A percentile compares a stretch with the other conserved stretches of the same genome.
Conservation (phyloP, 2,797 vertebrate genomes). For the Brotogeris chrysoptera region DNA sequence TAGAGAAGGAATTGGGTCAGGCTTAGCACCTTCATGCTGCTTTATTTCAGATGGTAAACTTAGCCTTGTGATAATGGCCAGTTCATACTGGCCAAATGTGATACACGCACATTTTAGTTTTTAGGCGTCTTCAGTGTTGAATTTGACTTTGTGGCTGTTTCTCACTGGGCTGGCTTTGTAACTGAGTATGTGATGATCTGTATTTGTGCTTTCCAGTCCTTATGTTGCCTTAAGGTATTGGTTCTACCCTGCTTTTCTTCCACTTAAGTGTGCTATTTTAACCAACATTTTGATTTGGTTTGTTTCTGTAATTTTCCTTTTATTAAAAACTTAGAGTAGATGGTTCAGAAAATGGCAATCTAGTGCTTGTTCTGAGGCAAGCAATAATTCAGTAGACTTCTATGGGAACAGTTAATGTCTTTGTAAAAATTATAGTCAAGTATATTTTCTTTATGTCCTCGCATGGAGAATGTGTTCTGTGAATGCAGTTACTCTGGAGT, state of each 20-base stretch:
- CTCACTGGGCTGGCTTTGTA: neutral
- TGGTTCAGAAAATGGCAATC: neutral
- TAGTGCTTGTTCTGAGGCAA: neutral
- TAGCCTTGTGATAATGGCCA: neutral
- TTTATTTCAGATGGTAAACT: neutral
- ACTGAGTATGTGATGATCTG: neutral
- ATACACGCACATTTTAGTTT: neutral
- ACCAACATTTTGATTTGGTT: neutral
- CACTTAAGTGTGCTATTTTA: neutral
- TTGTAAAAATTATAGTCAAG: neutral
- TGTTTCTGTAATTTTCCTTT: neutral
- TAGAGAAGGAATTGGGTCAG: neutral
- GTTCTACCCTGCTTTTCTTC: neutral
- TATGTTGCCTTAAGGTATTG: neutral
- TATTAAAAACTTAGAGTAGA: neutral
- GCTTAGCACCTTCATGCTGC: neutral
- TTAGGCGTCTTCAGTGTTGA: neutral
- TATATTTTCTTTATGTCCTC: neutral
- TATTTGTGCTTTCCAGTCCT: neutral
- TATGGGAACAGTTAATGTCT: neutral
- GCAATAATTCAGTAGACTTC: neutral
- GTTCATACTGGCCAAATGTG: neutral
- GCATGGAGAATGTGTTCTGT: neutral
- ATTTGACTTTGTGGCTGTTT: neutral
- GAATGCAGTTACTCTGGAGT: neutral